A percentile compares a stretch with the other conserved stretches of the same genome.
Conservation (phyloP, 2,797 vertebrate genomes). For the Argentina silus region DNA sequence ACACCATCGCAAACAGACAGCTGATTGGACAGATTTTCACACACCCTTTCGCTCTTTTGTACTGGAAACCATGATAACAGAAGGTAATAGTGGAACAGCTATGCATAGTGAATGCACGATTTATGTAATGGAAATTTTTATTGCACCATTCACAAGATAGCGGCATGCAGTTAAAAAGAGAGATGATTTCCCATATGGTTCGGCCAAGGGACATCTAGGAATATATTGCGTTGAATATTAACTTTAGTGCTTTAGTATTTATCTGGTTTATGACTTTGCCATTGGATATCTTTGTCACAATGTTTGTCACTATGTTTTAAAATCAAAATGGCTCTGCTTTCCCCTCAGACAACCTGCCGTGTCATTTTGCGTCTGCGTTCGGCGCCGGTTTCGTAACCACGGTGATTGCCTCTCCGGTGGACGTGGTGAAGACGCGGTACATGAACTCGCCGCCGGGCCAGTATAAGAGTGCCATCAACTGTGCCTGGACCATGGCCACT, state of each 20-base stretch:
- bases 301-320: background rate
- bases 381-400: constrained; percentile 88
- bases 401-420: constrained; percentile 86
- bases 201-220: constrained; percentile 25
- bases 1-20: constrained; percentile 8
- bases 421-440: constrained; percentile 90
- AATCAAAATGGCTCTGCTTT: background rate
- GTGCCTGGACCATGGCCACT: constrained; percentile 83
- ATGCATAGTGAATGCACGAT: constrained; percentile 24
- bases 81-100: constrained; percentile 19
- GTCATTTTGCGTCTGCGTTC: constrained; percentile 86
- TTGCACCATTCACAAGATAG: constrained; percentile 18
- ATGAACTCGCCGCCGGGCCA: constrained; percentile 89
- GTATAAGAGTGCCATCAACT: constrained; percentile 82
- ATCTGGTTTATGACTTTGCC: background rate
- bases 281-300: background rate
- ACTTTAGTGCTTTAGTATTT: background rate
- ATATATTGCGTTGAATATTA: background rate
- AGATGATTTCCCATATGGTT: background rate
- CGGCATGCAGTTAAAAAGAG: constrained; percentile 4
- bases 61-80: constrained; percentile 55
- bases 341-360: constrained; percentile 83
- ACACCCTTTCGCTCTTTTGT: constrained; percentile 47
- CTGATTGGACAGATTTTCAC: constrained; percentile 61
- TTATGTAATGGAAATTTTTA: constrained; percentile 41